phyloP scores from a whole-genome alignment of 1,140 invertebrate genomes.

The Habropoda laboriosa region DNA sequence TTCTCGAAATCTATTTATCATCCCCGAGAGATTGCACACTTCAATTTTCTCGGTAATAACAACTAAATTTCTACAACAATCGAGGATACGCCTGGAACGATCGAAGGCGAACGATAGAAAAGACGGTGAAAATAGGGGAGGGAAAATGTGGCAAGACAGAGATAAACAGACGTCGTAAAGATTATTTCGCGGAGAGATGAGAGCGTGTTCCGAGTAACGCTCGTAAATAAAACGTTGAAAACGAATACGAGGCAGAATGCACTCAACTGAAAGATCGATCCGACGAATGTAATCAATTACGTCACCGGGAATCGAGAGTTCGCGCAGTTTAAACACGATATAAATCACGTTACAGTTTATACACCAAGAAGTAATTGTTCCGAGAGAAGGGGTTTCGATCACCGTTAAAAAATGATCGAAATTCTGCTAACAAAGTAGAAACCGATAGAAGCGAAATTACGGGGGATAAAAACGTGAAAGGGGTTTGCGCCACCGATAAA shows the following conservation, averaged over 20 bases:
- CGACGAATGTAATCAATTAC: background rate
- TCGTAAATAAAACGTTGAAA: background rate
- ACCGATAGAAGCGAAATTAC: too few species aligned
- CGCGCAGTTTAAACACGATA: too few species aligned
- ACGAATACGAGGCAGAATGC: too few species aligned
- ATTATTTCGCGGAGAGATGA: background rate
- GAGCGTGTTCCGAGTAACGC: background rate
- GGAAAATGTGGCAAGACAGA: background rate
- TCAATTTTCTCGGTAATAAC: too few species aligned
- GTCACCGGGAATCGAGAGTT: too few species aligned
- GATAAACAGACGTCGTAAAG: background rate
- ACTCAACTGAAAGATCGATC: background rate
- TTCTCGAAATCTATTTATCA: too few species aligned
- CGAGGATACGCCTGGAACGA: background rate
- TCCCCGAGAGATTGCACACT: too few species aligned
- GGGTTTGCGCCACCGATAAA: too few species aligned
- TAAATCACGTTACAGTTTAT: background rate
- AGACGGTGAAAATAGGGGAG: background rate
- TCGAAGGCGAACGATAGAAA: background rate
- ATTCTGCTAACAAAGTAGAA: background rate
- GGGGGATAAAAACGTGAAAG: too few species aligned
- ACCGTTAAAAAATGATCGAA: background rate
- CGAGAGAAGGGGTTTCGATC: background rate
- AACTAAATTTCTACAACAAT: conserved; percentile 13
- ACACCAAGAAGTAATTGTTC: too few species aligned